These are phyloP conservation scores for Oncorhynchus clarkii DNA, from an alignment of 2,113 vertebrate genomes.

Conservation along the genomic window DNA sequence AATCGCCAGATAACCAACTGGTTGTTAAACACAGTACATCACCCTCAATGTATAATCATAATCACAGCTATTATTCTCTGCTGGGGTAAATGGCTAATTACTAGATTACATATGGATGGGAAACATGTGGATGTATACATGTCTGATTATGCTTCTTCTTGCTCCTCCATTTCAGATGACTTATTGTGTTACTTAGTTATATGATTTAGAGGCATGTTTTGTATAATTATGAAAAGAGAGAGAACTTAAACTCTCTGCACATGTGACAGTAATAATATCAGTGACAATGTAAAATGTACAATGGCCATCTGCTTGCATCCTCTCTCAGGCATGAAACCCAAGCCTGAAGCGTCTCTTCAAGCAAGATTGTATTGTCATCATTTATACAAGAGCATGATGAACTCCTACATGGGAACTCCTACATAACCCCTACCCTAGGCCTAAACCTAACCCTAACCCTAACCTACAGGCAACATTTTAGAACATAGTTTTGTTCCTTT, in stretches of 20 bases:
- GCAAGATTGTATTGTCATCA: too few relatives aligned
- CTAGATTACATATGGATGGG: conserved; percentile 44
- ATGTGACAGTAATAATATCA: background rate
- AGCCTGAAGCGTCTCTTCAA: too few relatives aligned
- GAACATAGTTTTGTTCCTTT: background rate
- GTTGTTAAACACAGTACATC: conserved; percentile 23
- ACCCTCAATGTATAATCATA: conserved; percentile 25
- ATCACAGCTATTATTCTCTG: conserved; percentile 15
- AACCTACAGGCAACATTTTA: too few relatives aligned
- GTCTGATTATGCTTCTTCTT: background rate
- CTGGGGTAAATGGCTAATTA: conserved; percentile 6
- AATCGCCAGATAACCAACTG: conserved; percentile 13
- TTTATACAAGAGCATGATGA: too few relatives aligned
- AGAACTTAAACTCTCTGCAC: background rate
- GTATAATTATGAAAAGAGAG: background rate
- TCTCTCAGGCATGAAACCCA: background rate
- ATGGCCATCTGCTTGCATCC: background rate
- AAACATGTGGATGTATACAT: conserved; percentile 26
- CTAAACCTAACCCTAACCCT: too few relatives aligned
- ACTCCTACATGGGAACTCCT: too few relatives aligned
- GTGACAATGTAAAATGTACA: background rate
- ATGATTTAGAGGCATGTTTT: background rate
- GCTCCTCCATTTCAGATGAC: conserved; percentile 23
- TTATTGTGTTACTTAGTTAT: conserved; percentile 8
- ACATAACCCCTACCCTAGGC: too few relatives aligned